Conservation (phyloP, 2,888 invertebrate species). For the Esperia sulphurella region DNA sequence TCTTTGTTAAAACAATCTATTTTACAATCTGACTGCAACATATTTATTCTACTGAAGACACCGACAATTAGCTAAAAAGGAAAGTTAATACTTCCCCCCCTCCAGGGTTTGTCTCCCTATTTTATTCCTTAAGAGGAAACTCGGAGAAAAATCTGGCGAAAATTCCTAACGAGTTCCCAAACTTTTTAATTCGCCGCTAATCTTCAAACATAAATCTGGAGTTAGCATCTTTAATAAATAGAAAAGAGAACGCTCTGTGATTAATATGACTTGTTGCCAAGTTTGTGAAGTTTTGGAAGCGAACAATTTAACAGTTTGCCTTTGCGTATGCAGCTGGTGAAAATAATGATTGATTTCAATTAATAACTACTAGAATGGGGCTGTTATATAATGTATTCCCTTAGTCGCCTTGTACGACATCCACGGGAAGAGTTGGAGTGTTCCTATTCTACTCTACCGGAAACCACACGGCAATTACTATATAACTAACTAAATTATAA, state of each 20-base stretch:
- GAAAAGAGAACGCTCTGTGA: slow-evolving; percentile 14
- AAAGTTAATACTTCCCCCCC: background rate
- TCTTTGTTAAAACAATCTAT: background rate
- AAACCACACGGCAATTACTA: no score
- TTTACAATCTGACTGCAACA: background rate
- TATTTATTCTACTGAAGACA: background rate
- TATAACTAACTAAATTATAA: no score
- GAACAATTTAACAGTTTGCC: background rate
- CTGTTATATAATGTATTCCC: no score
- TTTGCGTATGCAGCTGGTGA: background rate
- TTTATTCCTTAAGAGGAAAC: background rate
- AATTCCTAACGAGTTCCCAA: slow-evolving; percentile 8
- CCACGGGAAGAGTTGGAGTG: no score
- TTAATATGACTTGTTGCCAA: slow-evolving; percentile 20
- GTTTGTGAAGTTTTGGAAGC: background rate
- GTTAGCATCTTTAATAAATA: slow-evolving; percentile 24
- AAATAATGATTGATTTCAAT: background rate
- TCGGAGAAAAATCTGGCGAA: slow-evolving; percentile 2
- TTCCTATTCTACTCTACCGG: no score
- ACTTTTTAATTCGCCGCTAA: slow-evolving; percentile 22
- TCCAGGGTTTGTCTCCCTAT: background rate
- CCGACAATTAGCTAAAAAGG: background rate
- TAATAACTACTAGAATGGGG: no score
- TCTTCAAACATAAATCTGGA: slow-evolving; percentile 20
- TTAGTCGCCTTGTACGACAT: no score